phyloP scores from a whole-genome alignment of 1,140 invertebrate species.

The Vollenhovia emeryi region DNA sequence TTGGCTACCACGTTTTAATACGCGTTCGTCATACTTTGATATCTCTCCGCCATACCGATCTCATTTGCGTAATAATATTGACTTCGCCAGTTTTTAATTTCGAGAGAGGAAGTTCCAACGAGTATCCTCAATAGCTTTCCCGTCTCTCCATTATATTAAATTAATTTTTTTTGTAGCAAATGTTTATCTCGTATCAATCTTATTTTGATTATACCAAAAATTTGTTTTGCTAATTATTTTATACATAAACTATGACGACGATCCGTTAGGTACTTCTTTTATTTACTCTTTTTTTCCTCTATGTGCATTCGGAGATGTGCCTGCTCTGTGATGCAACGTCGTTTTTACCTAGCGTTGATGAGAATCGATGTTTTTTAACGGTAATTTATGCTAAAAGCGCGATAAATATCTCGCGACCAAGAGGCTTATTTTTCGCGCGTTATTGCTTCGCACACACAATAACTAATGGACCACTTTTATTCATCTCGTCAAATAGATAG shows the following conservation, averaged over 20 bases:
- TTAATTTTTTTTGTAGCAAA: neutral
- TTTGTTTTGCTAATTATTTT: neutral
- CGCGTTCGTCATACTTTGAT: neutral
- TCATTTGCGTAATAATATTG: neutral
- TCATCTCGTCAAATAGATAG: neutral
- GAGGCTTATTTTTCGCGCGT: neutral
- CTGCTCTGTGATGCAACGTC: neutral
- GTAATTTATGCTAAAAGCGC: constrained; percentile 33
- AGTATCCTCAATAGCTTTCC: neutral
- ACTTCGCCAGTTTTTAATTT: neutral
- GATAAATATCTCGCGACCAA: neutral
- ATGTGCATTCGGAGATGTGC: neutral
- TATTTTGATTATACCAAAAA: neutral
- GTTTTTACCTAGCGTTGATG: neutral
- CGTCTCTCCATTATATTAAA: neutral
- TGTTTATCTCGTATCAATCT: neutral
- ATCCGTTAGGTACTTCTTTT: neutral
- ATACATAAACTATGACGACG: neutral
- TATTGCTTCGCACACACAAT: neutral
- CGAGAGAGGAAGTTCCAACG: neutral
- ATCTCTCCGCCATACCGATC: neutral
- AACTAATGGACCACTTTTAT: neutral
- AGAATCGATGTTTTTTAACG: constrained; percentile 11
- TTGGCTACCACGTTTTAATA: neutral
- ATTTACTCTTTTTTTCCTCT: neutral